A percentile compares a stretch with the other conserved stretches of the same genome.
phyloP scores from a whole-genome alignment of 2,888 invertebrate genomes.

The Chydorus sphaericus region DNA sequence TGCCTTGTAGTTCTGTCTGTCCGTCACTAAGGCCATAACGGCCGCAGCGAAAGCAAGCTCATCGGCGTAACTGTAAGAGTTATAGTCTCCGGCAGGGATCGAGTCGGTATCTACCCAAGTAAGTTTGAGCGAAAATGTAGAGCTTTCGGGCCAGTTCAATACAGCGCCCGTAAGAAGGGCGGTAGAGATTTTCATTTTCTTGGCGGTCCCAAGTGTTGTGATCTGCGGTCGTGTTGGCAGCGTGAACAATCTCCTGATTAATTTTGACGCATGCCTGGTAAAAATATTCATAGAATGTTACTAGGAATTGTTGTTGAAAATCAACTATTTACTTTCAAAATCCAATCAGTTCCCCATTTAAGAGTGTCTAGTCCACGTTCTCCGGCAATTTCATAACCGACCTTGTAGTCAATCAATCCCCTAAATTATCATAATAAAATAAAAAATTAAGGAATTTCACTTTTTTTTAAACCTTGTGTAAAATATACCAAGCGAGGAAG shows the following conservation, averaged over 20 bases:
- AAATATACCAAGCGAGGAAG: conserved; percentile 36
- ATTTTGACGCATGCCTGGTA: neutral
- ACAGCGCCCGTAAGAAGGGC: conserved; percentile 42
- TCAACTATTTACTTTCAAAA: conserved; percentile 33
- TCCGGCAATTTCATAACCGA: conserved; percentile 34
- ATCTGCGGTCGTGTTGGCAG: conserved; percentile 40
- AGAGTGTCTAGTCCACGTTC: conserved; percentile 35
- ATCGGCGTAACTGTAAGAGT: conserved; percentile 31
- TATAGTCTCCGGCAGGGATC: conserved; percentile 19
- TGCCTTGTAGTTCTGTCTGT: conserved; percentile 32
- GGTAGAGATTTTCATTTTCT: conserved; percentile 40
- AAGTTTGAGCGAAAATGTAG: conserved; percentile 19
- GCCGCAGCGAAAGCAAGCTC: conserved; percentile 41
- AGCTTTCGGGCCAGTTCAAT: conserved; percentile 24
- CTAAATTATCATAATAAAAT: neutral
- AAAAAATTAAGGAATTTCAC: neutral
- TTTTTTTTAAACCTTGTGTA: neutral
- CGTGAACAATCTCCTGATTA: conserved; percentile 34
- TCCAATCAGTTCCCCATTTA: conserved; percentile 44
- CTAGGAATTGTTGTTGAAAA: neutral
- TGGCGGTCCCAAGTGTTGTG: conserved; percentile 46
- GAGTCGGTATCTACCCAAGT: conserved; percentile 20
- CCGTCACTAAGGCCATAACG: conserved; percentile 38
- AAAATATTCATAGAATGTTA: neutral
- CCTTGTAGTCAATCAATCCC: conserved; percentile 31